Evolutionary conservation across 2,888 invertebrate genomes (phyloP).

Genomic region (Campoletis raptor): DNA sequence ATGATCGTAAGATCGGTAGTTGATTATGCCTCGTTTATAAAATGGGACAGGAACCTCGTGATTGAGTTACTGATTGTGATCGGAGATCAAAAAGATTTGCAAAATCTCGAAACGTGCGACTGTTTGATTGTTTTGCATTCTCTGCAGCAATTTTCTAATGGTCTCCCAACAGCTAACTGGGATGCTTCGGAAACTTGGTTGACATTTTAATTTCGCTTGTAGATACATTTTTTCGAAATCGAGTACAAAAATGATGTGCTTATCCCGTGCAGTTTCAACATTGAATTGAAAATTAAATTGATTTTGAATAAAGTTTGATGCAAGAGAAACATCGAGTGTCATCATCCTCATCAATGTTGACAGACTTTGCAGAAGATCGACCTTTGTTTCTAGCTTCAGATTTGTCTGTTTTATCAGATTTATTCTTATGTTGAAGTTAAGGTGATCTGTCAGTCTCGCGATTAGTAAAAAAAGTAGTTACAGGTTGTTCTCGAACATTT

Average conservation of each 20-base stretch:
- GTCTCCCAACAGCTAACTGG: background rate
- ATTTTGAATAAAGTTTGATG: background rate
- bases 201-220: background rate
- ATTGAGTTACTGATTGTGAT: background rate
- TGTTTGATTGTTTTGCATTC: background rate
- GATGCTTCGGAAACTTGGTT: background rate
- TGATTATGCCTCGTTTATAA: background rate
- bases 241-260: background rate
- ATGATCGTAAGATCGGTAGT: background rate
- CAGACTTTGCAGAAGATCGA: background rate
- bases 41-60: background rate
- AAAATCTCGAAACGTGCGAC: background rate
- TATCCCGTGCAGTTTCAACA: background rate
- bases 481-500: too few species aligned
- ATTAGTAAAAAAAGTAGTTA: too few species aligned
- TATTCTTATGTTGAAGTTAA: background rate
- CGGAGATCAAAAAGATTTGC: background rate
- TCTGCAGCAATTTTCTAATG: background rate
- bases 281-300: background rate
- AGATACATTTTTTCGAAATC: background rate
- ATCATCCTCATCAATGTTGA: background rate
- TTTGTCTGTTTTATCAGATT: background rate
- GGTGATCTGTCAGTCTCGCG: too few species aligned
- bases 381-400: background rate
- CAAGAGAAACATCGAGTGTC: background rate